Percentiles rank a stretch among this genome's conserved stretches.
Conservation (phyloP, 2,113 vertebrate species). For the Ceratotherium simum region DNA sequence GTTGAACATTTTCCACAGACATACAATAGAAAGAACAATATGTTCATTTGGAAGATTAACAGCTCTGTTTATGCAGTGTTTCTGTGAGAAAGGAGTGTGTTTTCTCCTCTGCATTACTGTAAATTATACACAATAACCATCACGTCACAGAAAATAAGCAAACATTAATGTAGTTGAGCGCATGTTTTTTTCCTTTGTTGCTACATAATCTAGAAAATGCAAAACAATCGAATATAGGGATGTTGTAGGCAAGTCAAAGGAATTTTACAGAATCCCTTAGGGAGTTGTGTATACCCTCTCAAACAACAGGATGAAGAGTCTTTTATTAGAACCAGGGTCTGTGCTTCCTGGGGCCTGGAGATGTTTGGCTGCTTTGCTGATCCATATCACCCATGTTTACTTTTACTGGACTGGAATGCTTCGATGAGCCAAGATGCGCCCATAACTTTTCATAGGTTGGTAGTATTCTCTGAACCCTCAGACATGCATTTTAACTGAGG, state of each 20-base stretch:
- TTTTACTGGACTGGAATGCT: constrained; percentile 36
- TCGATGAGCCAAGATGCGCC: constrained; percentile 54
- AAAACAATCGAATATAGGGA: constrained; percentile 41
- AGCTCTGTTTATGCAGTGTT: constrained; percentile 49
- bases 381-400: constrained; percentile 53
- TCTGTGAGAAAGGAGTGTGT: constrained; percentile 66
- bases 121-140: constrained; percentile 51
- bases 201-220: constrained; percentile 77
- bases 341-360: constrained; percentile 47
- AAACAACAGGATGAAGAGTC: constrained; percentile 60
- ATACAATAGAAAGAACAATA: constrained; percentile 66
- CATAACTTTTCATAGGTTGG: constrained; percentile 57
- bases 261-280: constrained; percentile 46
- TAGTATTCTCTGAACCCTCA: constrained; percentile 39
- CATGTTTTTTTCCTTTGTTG: background rate
- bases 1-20: constrained; percentile 62
- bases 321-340: constrained; percentile 75
- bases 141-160: constrained; percentile 62
- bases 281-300: constrained; percentile 44
- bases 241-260: constrained; percentile 50
- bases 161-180: constrained; percentile 7
- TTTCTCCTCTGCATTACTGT: constrained; percentile 28
- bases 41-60: constrained; percentile 50
- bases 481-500: background rate
- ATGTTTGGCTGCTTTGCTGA: constrained; percentile 31